Evolutionary conservation across 1,140 invertebrate genomes (phyloP).

Genomic region (Drosophila pectinifera): DNA sequence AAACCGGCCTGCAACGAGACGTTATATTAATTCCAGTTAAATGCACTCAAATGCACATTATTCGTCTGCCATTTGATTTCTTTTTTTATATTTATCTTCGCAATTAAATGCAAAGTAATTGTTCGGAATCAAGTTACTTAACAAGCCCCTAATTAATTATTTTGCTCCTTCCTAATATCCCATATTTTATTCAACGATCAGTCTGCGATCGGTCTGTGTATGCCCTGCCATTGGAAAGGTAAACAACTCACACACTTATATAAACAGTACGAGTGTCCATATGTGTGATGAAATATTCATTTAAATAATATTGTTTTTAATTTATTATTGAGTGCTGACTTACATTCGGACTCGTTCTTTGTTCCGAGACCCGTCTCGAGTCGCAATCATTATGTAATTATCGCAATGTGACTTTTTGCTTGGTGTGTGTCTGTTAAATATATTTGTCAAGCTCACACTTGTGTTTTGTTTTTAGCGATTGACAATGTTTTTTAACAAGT

Average conservation of each 20-base stretch:
- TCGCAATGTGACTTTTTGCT: slow-evolving; percentile 28
- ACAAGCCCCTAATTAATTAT: slow-evolving; percentile 5
- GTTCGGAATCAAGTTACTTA: background rate
- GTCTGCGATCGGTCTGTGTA: background rate
- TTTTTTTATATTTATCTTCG: background rate
- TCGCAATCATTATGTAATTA: slow-evolving; percentile 51
- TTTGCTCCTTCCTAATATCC: background rate
- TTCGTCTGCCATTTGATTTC: background rate
- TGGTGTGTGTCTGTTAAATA: slow-evolving; percentile 16
- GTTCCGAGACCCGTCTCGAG: slow-evolving; percentile 22
- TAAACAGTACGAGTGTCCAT: slow-evolving; percentile 7
- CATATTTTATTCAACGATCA: background rate
- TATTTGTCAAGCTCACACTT: slow-evolving; percentile 15
- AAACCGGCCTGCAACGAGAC: slow-evolving; percentile 13
- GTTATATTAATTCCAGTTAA: slow-evolving; percentile 5
- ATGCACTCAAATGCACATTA: background rate
- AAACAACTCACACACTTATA: slow-evolving; percentile 1
- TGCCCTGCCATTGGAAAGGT: background rate
- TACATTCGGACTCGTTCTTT: slow-evolving; percentile 51
- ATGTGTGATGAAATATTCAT: slow-evolving; percentile 45
- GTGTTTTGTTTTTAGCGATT: slow-evolving; percentile 5
- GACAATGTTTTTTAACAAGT: background rate
- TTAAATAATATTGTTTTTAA: slow-evolving; percentile 29
- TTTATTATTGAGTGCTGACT: slow-evolving; percentile 52
- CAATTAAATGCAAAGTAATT: slow-evolving; percentile 11